phyloP scores from a whole-genome alignment of 2,113 vertebrate genomes.

The Microtus pennsylvanicus region DNA sequence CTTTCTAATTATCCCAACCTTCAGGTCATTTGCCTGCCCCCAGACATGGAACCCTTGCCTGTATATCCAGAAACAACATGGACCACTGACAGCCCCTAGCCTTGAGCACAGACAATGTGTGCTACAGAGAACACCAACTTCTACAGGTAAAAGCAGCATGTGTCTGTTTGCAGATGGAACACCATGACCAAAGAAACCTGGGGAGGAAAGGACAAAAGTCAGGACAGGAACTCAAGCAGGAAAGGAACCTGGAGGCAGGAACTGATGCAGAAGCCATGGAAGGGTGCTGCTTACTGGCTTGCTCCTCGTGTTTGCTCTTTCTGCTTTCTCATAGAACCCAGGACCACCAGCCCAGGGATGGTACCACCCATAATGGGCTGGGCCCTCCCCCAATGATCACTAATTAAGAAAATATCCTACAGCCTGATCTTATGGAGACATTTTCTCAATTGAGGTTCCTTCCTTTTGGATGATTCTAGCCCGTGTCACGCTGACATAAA shows the following conservation, averaged over 20 bases:
- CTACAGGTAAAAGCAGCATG: background rate
- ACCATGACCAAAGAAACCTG: background rate
- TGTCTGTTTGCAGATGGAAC: background rate
- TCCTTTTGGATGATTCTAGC: background rate
- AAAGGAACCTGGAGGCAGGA: background rate
- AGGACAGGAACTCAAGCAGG: background rate
- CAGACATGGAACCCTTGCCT: background rate
- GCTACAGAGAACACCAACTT: background rate
- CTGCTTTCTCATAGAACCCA: background rate
- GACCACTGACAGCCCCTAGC: background rate
- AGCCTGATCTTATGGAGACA: background rate
- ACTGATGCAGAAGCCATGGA: background rate
- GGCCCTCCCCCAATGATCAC: background rate
- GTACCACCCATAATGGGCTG: background rate
- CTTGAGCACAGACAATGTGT: accelerated
- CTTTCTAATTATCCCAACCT: background rate
- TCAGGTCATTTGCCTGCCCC: background rate
- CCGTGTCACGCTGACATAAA: background rate
- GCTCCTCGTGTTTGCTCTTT: background rate
- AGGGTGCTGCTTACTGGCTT: background rate
- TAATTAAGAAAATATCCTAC: background rate
- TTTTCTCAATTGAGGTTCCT: background rate
- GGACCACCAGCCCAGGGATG: background rate
- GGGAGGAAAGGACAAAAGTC: background rate
- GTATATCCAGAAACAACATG: background rate